Base-by-base conservation (phyloP, 1,140 invertebrate genomes). In the Zaprionus inermis region DNA sequence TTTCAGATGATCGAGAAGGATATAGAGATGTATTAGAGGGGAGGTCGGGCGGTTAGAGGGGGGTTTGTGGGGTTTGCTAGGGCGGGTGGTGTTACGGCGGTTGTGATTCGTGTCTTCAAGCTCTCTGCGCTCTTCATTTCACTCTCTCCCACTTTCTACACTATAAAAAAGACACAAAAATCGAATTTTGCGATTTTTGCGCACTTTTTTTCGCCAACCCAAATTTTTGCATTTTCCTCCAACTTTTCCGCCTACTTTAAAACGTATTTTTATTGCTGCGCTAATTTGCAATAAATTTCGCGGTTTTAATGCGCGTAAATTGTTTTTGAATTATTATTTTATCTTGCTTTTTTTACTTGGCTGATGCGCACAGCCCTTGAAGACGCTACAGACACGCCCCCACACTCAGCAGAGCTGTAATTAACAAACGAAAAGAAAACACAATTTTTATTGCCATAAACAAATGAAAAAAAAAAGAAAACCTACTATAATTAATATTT, bases 301-400 rank as follows among this genome's bases (percentile, higher is more conserved):
- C 49, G 46, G 28, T 49, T 51, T 52, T 51, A 30, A 57, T 30
- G 34, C 9, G 18, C 49, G 10, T 34, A 57, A 68, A 68, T 49
- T 38, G 30, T 73, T 16, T 32, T 16, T 11, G 36, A 44, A 28
- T 14, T 11, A 46, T 58, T 44, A 20, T 16, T 49, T 49, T 49
- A 20, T 46, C 11, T 18, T 10, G 16, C 10, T 63, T 18, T 57
- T 38, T 49, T 9, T 9, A 28, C 12, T 54, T 20, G 14, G 16
- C 14, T 44, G 79, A 88, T 79, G 79, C 79, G 70, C 54, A 52
- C 68, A 72, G 82, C 82, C 75, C 86, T 88, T 88, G 67, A 67
- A 82, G 52, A 67, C 75, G 65, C 46, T 3, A 36, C 9, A 36
- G 34, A 36, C 38, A 44, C 38, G 38, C 38, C 38, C 58, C 52